Base-by-base conservation (phyloP, 2,113 vertebrate species). In the Nibea coibor region DNA sequence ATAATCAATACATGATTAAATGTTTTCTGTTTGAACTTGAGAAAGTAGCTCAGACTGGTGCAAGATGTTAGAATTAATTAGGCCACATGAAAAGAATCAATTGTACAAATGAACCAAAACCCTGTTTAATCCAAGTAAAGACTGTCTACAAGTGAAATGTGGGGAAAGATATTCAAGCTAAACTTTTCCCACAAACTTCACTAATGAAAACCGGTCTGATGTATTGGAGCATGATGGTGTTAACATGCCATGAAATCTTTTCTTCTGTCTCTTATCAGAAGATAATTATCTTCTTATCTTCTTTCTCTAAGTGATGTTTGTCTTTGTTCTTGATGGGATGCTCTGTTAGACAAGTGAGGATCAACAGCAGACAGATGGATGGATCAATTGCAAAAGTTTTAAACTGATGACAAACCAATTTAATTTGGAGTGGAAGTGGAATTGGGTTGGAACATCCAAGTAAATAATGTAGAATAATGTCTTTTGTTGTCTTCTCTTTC, bases 161-260 rank as follows among this genome's bases (percentile, higher is more conserved):
- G 39, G 6, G 31, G 5, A 73, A 39, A 43, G 22, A 43, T 53
- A 26, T 17, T 51, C 43, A 26, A 47, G 51, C 20, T 20, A 47
- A 64, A 39, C 24, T 65, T 65, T 72, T n/a, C 20, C 31, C 50
- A 80, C n/a, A 59, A 66, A 39, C 42, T 80, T n/a, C 15, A 43
- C 24, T 16, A 50, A 72, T 47, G 14, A 57, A 57, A 50, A 10
- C 42, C 35, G 26, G 1, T 58, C 9, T 54, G 48, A 54, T 1
- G 4, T 54, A 22, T 31, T 22, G 19, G 35, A 39, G 35, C 35
- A 39, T 9, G 5, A 9, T 39, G 35, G 35, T 39, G 35, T 39
- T 39, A 39, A 39, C 35, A 9, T 9, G 8, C 35, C 35, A 39
- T 39, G 31, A 39, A 39, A 39, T 39, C 35, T 39, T 39, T 39